Evolutionary conservation across 1,140 invertebrate species (phyloP), one percentile per base, ranked within the genome.

Genomic region (Anoplophora glabripennis): DNA sequence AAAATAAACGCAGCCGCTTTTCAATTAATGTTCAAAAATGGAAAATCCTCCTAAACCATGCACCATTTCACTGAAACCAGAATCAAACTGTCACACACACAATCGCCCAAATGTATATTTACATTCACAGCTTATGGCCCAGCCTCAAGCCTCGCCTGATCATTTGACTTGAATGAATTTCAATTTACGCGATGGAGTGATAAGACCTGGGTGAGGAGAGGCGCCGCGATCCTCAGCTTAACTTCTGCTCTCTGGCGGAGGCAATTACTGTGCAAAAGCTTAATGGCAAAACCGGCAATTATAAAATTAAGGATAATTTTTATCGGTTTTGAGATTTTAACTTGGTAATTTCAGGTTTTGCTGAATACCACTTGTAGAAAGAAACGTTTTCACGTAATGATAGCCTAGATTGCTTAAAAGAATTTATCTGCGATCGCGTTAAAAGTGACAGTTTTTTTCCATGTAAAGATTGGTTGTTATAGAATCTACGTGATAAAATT

Each of bases 21-120:
- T 68, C 69, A 70, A 70, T 70, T 70, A 70, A 70, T 61, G 64
- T 55, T 64, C 63, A 70, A 70, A 70, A 70, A 70, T 70, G 69
- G 69, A 68, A 70, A 70, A 70, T 70, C 69, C 64, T 62, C 63
- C 56, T 57, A 61, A 63, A 70, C 66, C 63, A 65, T 65, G 68
- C 65, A 67, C 63, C 66, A 68, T 68, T 67, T 67, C 68, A 66
- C 60, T 63, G 63, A 65, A 65, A 63, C 66, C 63, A 67, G 65
- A 69, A 64, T 66, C 65, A 64, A 66, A 61, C 58, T 68, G 68
- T 68, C 68, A 70, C 64, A 67, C 59, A 47, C 48, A 44, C 61
- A 64, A 60, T 63, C 51, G 62, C 37, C 57, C 67, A 69, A 56
- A 38, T 47, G 8, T 28, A 28, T 49, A 14, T 44, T 58, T 35